Evolutionary conservation across 2,113 vertebrate species (phyloP), one percentile per base, ranked within the genome.

Genomic region (Ophthalmolycus amberensis): DNA sequence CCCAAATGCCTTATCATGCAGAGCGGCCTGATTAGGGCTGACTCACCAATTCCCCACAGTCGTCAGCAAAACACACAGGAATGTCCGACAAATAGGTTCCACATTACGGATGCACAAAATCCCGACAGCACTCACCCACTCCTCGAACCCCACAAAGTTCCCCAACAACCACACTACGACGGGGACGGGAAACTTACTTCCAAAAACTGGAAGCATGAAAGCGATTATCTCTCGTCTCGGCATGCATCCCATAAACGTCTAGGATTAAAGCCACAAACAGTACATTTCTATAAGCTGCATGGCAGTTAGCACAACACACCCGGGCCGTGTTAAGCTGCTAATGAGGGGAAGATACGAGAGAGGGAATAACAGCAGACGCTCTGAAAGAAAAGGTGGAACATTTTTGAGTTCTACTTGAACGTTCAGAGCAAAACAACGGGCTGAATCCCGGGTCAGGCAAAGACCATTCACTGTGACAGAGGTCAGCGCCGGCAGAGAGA

Each of bases 1-100:
- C 77, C 82, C 71, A 85, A 91, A 91, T 90, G 93, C 86, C 79
- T 91, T 82, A 94, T 94, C 93, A 90, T 67, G 90, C 82, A 91
- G 91, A 92, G 91, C 71, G 88, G 84, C 88, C 90, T 92, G 91
- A 93, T 94, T 93, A 86, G 52, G 50, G 87, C 82, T 85, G 91
- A 94, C 89, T 95, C 91, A 89, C 78, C 90, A 82, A 93, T 88
- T 91, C 90, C 90, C 78, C 52, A 25, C 85, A 73, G 84, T 76
- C 63, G 46, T 84, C 81, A 75, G 86, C 88, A 85, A 9, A 91
- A 91, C 87, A 88, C 87, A 83, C 85, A 94, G 91, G 93, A 94
- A 92, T 93, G 92, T 91, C 90, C 79, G 15, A 83, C 92, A 88
- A 91, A 90, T 76, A 86, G 79, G 79, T 75, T 81, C 62, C 79